Conservation (phyloP, 2,113 vertebrate species). For the Rhagologus leucostigma region DNA sequence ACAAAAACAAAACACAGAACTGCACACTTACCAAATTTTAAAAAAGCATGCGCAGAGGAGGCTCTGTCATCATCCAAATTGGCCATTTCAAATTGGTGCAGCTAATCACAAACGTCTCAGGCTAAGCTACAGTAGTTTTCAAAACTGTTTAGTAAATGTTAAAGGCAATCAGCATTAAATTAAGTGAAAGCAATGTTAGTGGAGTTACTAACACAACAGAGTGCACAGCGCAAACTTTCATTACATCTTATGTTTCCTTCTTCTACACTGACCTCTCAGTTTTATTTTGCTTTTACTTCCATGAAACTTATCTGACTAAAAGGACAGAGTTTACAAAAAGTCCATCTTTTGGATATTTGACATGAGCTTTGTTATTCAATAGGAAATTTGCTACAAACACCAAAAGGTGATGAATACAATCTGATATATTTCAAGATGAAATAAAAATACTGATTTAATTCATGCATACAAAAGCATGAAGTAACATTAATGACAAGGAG, state of each 20-base stretch:
- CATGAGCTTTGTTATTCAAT: background rate
- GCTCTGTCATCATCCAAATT: constrained; percentile 69
- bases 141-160: constrained; percentile 86
- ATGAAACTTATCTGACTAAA: constrained; percentile 4
- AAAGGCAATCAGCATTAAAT: constrained; percentile 81
- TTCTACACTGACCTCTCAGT: background rate
- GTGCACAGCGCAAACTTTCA: constrained; percentile 27
- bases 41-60: constrained; percentile 72
- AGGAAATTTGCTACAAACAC: background rate
- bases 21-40: constrained; percentile 86
- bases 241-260: background rate
- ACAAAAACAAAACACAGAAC: constrained; percentile 51
- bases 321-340: background rate
- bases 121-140: constrained; percentile 87
- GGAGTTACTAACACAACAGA: constrained; percentile 68
- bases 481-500: background rate
- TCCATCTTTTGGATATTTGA: background rate
- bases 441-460: background rate
- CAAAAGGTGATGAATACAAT: background rate
- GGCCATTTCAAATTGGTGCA: constrained; percentile 89
- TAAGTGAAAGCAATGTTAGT: constrained; percentile 76
- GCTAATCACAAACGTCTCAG: constrained; percentile 84
- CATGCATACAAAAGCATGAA: background rate
- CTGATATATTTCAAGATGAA: background rate
- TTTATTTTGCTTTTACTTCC: constrained; percentile 18